phyloP scores from a whole-genome alignment of 2,113 vertebrate species.

The Symphodus melops region DNA sequence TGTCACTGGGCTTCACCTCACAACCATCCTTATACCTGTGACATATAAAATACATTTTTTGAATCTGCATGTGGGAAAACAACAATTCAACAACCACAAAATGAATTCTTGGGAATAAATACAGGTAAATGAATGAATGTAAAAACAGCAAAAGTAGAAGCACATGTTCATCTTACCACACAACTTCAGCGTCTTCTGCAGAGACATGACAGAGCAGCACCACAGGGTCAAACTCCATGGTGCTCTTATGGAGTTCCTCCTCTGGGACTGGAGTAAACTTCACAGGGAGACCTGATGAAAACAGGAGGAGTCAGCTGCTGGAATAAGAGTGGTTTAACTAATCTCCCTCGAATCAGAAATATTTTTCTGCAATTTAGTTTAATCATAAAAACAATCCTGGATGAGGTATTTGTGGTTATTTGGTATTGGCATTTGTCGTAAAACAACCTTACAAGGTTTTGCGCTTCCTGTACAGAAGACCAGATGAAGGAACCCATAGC shows the following conservation, averaged over 20 bases:
- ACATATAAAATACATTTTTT: too few species aligned
- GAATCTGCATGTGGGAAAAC: too few species aligned
- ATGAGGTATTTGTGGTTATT: too few species aligned
- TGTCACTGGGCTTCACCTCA: conserved; percentile 74
- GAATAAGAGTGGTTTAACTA: background rate
- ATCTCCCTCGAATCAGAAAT: background rate
- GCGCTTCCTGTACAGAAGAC: too few species aligned
- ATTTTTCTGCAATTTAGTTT: background rate
- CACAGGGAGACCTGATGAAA: conserved; percentile 70
- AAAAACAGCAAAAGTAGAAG: background rate
- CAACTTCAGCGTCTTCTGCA: conserved; percentile 66
- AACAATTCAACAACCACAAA: too few species aligned
- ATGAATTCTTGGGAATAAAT: too few species aligned
- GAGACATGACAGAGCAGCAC: conserved; percentile 83
- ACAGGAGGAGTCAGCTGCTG: background rate
- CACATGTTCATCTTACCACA: conserved; percentile 62
- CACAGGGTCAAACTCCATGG: conserved; percentile 82
- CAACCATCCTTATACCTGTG: conserved; percentile 79
- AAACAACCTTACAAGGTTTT: too few species aligned
- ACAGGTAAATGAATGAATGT: too few species aligned
- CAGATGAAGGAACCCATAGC: too few species aligned
- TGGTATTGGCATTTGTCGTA: too few species aligned
- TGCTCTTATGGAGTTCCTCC: conserved; percentile 78
- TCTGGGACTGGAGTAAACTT: conserved; percentile 69
- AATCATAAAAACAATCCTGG: background rate